Percentiles rank a stretch among this genome's conserved stretches.
These are phyloP conservation scores for Selene dorsalis DNA, from an alignment of 2,797 vertebrate genomes.

Conservation along the genomic window DNA sequence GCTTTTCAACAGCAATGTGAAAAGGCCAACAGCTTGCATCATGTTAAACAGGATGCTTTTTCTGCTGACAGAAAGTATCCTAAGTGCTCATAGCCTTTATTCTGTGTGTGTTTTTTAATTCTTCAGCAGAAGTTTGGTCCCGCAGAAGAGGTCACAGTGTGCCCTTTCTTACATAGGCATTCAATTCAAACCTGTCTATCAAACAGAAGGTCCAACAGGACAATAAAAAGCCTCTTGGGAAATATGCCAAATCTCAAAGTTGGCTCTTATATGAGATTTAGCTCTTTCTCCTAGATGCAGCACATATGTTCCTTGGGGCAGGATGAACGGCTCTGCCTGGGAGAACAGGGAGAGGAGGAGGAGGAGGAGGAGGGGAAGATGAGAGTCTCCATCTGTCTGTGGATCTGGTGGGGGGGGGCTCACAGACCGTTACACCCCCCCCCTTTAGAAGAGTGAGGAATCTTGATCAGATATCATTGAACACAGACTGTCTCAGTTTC, in stretches of 20 bases:
- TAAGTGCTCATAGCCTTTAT: neutral
- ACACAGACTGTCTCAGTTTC: slow-evolving; percentile 49
- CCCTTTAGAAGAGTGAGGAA: slow-evolving; percentile 55
- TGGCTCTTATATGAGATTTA: slow-evolving; percentile 69
- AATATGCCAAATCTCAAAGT: slow-evolving; percentile 69
- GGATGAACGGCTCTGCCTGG: slow-evolving; percentile 71
- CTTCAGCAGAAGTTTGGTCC: slow-evolving; percentile 22
- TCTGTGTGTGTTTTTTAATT: slow-evolving; percentile 15
- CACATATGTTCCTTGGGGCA: slow-evolving; percentile 80
- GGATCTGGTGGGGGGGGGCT: slow-evolving; percentile 71
- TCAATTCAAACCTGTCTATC: slow-evolving; percentile 55
- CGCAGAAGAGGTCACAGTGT: slow-evolving; percentile 16
- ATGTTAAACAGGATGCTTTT: slow-evolving; percentile 18
- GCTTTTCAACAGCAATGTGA: slow-evolving; percentile 49
- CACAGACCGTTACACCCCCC: slow-evolving; percentile 72
- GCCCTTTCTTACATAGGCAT: slow-evolving; percentile 31
- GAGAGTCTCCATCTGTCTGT: slow-evolving; percentile 80
- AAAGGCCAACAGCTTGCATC: slow-evolving; percentile 40
- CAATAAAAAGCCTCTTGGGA: slow-evolving; percentile 70
- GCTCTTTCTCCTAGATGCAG: slow-evolving; percentile 69
- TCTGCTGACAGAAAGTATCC: slow-evolving; percentile 16
- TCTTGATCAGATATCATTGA: slow-evolving; percentile 62
- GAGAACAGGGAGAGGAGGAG: slow-evolving; percentile 61
- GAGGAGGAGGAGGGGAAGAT: slow-evolving; percentile 54
- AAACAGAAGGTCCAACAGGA: slow-evolving; percentile 66